These are phyloP conservation scores for Gila orcuttii DNA, from an alignment of 2,113 vertebrate genomes.

Conservation along the genomic window DNA sequence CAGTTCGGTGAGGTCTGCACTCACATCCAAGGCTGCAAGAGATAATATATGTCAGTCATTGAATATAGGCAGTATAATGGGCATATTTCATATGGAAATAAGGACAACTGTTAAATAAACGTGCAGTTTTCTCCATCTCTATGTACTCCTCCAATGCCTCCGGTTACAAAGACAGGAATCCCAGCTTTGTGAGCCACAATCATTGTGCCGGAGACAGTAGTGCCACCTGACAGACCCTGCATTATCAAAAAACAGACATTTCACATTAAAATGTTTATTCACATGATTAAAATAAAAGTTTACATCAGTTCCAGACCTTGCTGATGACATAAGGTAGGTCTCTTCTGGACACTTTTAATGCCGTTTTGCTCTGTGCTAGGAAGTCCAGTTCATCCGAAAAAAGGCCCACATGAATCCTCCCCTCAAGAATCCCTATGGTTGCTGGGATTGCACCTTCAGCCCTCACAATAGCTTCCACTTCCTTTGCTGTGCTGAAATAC, in stretches of 20 bases:
- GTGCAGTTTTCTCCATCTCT: constrained; percentile 85
- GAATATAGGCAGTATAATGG: not conserved
- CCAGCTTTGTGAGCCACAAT: constrained; percentile 82
- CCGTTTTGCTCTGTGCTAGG: constrained; percentile 74
- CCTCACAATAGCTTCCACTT: constrained; percentile 83
- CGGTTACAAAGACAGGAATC: constrained; percentile 87
- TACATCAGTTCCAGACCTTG: constrained; percentile 73
- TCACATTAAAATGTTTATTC: constrained; percentile 2
- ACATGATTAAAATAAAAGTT: not conserved
- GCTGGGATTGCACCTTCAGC: constrained; percentile 83
- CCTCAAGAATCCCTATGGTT: constrained; percentile 82
- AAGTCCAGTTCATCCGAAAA: constrained; percentile 76
- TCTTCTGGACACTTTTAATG: constrained; percentile 85
- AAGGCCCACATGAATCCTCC: constrained; percentile 83
- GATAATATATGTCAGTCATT: not conserved
- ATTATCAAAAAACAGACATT: constrained; percentile 14
- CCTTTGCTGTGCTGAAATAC: constrained; percentile 79
- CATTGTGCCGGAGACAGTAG: constrained; percentile 89
- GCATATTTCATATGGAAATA: not conserved
- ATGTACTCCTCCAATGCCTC: constrained; percentile 90
- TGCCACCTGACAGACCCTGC: constrained; percentile 86
- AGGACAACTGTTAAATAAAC: constrained; percentile 43
- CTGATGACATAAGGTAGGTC: constrained; percentile 85
- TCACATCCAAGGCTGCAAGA: constrained; percentile 85
- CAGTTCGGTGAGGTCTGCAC: constrained; percentile 88